phyloP scores from a whole-genome alignment of 1,140 invertebrate genomes.

The Drosophila truncata region DNA sequence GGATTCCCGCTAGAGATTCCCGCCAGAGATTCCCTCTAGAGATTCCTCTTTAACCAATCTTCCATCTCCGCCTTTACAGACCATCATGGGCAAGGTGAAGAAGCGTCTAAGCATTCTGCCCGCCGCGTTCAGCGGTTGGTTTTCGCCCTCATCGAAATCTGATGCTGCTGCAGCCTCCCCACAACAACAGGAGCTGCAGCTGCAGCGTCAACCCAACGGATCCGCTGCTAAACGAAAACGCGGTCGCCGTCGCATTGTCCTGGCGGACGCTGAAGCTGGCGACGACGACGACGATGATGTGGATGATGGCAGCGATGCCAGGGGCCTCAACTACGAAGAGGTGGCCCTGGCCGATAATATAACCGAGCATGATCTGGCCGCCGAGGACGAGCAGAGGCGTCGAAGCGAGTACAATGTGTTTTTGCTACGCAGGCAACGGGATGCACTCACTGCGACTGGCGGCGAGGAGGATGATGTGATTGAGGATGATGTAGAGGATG shows the following conservation, averaged over 20 bases:
- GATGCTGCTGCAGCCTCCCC: not conserved
- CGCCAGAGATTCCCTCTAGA: too few species aligned
- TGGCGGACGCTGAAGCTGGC: slow-evolving; percentile 56
- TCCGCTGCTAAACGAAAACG: slow-evolving; percentile 47
- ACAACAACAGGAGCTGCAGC: not conserved
- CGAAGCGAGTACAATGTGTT: slow-evolving; percentile 66
- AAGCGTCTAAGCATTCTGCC: slow-evolving; percentile 73
- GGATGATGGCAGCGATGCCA: slow-evolving; percentile 61
- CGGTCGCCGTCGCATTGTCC: slow-evolving; percentile 66
- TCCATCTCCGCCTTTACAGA: slow-evolving; percentile 40
- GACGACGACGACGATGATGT: too few species aligned
- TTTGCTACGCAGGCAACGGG: slow-evolving; percentile 42
- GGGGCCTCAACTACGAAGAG: slow-evolving; percentile 64
- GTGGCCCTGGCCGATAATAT: slow-evolving; percentile 73
- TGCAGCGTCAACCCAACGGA: slow-evolving; percentile 40
- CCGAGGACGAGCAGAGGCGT: slow-evolving; percentile 69
- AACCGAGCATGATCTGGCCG: slow-evolving; percentile 71
- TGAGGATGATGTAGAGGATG: slow-evolving; percentile 30
- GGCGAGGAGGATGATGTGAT: slow-evolving; percentile 15
- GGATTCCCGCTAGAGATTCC: not conserved
- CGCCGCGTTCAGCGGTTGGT: slow-evolving; percentile 71
- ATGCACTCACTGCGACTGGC: slow-evolving; percentile 4
- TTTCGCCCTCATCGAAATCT: slow-evolving; percentile 59
- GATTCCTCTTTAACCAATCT: not conserved
- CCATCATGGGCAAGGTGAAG: slow-evolving; percentile 77